phyloP scores from a whole-genome alignment of 2,888 invertebrate species.

The Melipona bicolor region DNA sequence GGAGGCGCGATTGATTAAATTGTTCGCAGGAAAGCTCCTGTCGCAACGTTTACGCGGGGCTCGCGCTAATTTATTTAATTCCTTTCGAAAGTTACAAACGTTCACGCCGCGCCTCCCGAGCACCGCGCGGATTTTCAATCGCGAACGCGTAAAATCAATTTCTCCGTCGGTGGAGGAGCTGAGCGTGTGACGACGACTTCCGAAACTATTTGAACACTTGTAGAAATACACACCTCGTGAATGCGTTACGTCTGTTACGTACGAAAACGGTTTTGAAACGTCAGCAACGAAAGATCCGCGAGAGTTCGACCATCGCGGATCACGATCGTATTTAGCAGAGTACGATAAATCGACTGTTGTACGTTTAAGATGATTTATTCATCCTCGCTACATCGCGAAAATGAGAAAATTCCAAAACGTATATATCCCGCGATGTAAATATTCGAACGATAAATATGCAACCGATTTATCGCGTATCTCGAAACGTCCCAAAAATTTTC shows the following conservation, averaged over 20 bases:
- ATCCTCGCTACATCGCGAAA: no score
- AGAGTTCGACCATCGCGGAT: no score
- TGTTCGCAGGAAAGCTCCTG: conserved; percentile 1
- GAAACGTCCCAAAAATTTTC: not conserved
- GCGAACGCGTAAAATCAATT: not conserved
- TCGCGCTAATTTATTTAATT: not conserved
- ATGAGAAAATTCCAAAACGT: no score
- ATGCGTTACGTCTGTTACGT: not conserved
- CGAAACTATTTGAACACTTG: not conserved
- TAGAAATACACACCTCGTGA: not conserved
- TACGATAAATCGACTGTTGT: not conserved
- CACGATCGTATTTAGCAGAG: not conserved
- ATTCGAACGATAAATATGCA: no score
- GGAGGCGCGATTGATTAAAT: conserved; percentile 10
- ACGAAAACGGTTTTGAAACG: not conserved
- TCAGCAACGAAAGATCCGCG: not conserved
- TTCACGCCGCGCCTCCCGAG: no score
- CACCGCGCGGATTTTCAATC: not conserved
- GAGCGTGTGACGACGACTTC: no score
- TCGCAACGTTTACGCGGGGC: conserved; percentile 2
- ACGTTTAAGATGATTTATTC: not conserved
- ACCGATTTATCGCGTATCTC: no score
- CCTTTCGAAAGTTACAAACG: not conserved
- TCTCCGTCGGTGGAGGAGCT: not conserved
- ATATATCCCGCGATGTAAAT: no score